Evolutionary conservation across 2,797 vertebrate genomes (phyloP).

Genomic region (Vireo griseus): DNA sequence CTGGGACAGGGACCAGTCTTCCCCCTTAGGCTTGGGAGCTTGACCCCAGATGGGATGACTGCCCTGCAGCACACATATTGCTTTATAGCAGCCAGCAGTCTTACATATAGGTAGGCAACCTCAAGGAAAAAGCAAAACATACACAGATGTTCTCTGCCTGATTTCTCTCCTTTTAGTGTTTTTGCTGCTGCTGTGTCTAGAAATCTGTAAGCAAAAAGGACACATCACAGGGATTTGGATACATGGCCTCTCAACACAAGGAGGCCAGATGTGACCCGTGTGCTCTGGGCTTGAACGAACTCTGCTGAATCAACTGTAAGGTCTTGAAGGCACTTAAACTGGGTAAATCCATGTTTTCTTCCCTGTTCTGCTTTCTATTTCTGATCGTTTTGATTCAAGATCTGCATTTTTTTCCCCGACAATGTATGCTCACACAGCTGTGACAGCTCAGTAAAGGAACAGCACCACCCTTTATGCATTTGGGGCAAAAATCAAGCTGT

Average conservation of each 20-base stretch:
- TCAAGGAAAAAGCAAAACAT: neutral
- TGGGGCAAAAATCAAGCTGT: neutral
- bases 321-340: neutral
- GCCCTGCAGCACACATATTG: fast-evolving
- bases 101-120: fast-evolving
- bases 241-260: fast-evolving
- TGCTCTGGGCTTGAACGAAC: fast-evolving
- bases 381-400: neutral
- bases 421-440: neutral
- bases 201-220: neutral
- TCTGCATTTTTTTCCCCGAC: neutral
- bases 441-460: neutral
- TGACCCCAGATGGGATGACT: neutral
- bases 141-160: neutral
- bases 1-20: neutral
- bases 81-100: neutral
- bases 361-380: neutral
- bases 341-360: neutral
- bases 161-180: neutral
- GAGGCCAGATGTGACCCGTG: neutral
- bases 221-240: fast-evolving
- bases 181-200: neutral
- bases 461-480: neutral
- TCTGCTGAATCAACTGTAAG: neutral
- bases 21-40: fast-evolving